Conservation (phyloP, 2,113 vertebrate species). For the Pteruthius melanotis region DNA sequence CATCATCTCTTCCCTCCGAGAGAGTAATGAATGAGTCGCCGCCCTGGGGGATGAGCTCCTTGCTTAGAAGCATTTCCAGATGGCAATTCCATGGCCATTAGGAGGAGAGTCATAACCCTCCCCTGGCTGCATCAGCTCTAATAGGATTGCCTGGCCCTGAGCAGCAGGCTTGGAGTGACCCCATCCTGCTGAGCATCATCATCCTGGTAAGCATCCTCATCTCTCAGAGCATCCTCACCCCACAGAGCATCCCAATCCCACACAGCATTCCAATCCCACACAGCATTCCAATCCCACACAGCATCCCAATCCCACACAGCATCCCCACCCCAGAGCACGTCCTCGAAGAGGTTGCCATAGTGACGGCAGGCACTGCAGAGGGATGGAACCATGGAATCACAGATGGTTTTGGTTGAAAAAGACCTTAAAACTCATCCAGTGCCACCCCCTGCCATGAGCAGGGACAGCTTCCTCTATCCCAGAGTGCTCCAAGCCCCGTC, state of each 20-base stretch:
- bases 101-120: background rate
- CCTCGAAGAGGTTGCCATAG: too few species aligned
- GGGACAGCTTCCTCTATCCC: background rate
- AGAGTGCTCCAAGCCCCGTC: fast-evolving
- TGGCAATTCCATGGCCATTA: background rate
- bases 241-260: background rate
- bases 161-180: background rate
- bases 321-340: background rate
- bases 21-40: fast-evolving
- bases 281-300: background rate
- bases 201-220: background rate
- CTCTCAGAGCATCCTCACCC: fast-evolving
- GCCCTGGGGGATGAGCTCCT: fast-evolving
- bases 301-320: background rate
- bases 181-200: background rate
- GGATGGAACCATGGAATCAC: background rate
- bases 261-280: too few species aligned
- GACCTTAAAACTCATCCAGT: background rate
- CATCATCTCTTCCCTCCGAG: too few species aligned
- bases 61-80: background rate
- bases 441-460: too few species aligned
- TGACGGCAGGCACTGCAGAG: too few species aligned
- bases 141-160: background rate
- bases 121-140: background rate
- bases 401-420: background rate